Conservation (phyloP, 2,888 invertebrate species). For the Troides helena region DNA sequence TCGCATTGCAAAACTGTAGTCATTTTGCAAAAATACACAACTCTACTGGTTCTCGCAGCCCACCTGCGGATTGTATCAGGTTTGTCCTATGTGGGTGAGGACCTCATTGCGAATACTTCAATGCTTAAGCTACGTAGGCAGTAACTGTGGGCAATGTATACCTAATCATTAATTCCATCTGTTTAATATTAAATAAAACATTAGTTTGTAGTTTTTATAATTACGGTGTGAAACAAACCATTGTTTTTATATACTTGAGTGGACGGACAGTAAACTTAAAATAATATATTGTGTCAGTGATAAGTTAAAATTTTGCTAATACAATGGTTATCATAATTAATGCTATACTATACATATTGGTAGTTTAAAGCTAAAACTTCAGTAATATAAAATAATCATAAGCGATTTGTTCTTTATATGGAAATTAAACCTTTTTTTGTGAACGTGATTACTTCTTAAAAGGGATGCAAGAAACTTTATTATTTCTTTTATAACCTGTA, state of each 20-base stretch:
- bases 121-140: constrained; percentile 36
- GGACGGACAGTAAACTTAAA: too few species aligned
- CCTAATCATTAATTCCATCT: background rate
- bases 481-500: background rate
- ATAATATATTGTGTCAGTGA: too few species aligned
- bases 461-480: background rate
- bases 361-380: too few species aligned
- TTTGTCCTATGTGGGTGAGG: constrained; percentile 45
- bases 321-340: too few species aligned
- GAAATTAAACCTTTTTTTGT: background rate
- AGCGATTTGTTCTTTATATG: background rate
- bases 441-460: background rate
- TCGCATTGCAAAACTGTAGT: constrained; percentile 36
- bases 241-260: too few species aligned
- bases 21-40: constrained; percentile 37
- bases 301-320: too few species aligned
- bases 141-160: constrained; percentile 7
- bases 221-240: too few species aligned
- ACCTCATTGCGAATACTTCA: constrained; percentile 38
- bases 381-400: too few species aligned
- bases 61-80: constrained; percentile 34
- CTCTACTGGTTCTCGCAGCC: constrained; percentile 39
- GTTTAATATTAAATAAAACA: background rate
- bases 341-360: too few species aligned
- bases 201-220: too few species aligned